Base-by-base conservation (phyloP, 2,113 vertebrate genomes). In the Cnemophilus loriae region DNA sequence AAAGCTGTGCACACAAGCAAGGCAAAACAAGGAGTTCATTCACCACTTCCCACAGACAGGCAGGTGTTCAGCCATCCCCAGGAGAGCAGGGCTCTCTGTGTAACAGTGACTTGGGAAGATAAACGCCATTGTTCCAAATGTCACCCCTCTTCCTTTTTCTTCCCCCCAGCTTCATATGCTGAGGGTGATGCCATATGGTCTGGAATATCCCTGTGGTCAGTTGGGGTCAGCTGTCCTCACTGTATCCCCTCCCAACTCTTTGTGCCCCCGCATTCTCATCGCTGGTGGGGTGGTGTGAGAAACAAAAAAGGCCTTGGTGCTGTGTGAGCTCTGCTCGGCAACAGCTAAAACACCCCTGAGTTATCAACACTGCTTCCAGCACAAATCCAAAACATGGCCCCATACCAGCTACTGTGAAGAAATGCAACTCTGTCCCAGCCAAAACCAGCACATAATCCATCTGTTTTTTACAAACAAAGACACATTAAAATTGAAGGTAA, bases 241-340 rank as follows among this genome's bases (percentile, higher is more conserved):
- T 75, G 3, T 68, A 32, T 33, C 11, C 16, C 19, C 13, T 75
- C 16, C 27, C 41, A 81, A 0, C 11, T 61, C 53, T 23, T 27
- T 55, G 35, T 64, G 27, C 15, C 3, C 10, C 19, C 6, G 24
- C n/a, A 20, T 28, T 47, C 41, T 61, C 3, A 1, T 68, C 0
- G 0, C 35, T 28, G 59, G 5, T 65, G n/a, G 3, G 4, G 13
- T 41, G 14, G n/a, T 44, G 12, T 68, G 53, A 47, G 52, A 53
- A 41, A 23, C 26, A 49, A 39, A 60, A 75, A 55, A 49, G 47
- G 3, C 22, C 11, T 61, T 68, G 13, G 27, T 35, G 8, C 69
- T 69, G 61, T 44, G 41, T 69, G 53, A 61, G 32, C 55, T 49
- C 41, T 74, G 32, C 47, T 74, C 1, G 0, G 35, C 35, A 68